Evolutionary conservation across 1,140 invertebrate genomes (phyloP).

Genomic region (Hylyphantes graminicola): DNA sequence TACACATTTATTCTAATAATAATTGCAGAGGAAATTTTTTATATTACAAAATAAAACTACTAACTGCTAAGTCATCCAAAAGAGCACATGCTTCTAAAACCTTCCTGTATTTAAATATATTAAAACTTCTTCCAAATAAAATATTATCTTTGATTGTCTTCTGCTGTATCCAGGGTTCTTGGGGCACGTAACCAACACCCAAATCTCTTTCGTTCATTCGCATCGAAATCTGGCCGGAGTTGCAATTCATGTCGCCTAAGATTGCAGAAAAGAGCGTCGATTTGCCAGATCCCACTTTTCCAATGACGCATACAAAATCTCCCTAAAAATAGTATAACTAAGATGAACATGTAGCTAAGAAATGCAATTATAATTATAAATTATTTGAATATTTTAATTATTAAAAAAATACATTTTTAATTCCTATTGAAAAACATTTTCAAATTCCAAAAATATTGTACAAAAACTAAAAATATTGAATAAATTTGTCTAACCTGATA

Average conservation of each 20-base stretch:
- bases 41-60: not conserved
- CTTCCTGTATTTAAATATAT: constrained; percentile 79
- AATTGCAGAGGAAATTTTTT: not conserved
- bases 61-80: constrained; percentile 75
- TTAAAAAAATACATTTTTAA: too few relatives aligned
- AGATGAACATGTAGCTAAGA: too few relatives aligned
- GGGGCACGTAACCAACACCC: constrained; percentile 88
- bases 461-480: too few relatives aligned
- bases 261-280: constrained; percentile 67
- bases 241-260: constrained; percentile 68
- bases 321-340: constrained; percentile 62
- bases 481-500: too few relatives aligned
- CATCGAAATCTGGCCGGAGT: constrained; percentile 63
- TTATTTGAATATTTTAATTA: too few relatives aligned
- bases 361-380: too few relatives aligned
- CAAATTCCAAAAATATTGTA: too few relatives aligned
- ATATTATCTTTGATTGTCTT: constrained; percentile 93
- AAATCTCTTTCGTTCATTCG: constrained; percentile 4
- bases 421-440: too few relatives aligned
- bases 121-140: constrained; percentile 85
- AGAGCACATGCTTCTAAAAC: constrained; percentile 88
- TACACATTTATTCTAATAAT: too few relatives aligned
- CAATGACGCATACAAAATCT: constrained; percentile 68
- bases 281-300: constrained; percentile 69
- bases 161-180: constrained; percentile 91